These are phyloP conservation scores for Chymomyza amoena DNA, from an alignment of 2,888 invertebrate species.

Conservation along the genomic window DNA sequence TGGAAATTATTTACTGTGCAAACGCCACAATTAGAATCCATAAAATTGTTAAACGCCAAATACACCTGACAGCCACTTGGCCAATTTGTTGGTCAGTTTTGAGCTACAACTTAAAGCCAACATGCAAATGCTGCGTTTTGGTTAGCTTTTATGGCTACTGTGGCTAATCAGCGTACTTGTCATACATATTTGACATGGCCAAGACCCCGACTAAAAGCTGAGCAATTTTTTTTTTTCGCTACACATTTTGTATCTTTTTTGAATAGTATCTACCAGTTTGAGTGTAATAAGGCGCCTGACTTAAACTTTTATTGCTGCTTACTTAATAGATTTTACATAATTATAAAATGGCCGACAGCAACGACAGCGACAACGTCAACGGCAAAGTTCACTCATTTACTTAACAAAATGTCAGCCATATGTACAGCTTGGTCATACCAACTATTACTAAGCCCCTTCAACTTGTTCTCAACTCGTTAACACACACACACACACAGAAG, in stretches of 20 bases:
- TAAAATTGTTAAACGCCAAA: neutral
- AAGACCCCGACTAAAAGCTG: slow-evolving; percentile 11
- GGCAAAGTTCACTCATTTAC: neutral
- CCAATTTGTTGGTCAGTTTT: neutral
- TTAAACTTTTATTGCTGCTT: neutral
- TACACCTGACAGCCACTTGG: neutral
- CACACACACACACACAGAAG: too few species aligned
- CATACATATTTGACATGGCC: slow-evolving; percentile 18
- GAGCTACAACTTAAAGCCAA: slow-evolving; percentile 17
- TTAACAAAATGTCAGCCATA: slow-evolving; percentile 31
- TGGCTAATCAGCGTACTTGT: slow-evolving; percentile 31
- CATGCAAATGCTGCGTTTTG: slow-evolving; percentile 28
- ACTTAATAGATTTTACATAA: slow-evolving; percentile 26
- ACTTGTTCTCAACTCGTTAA: slow-evolving; percentile 34
- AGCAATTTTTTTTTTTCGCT: neutral
- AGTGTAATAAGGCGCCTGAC: neutral
- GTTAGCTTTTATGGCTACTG: slow-evolving; percentile 7
- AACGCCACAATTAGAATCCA: slow-evolving; percentile 2
- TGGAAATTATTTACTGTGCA: neutral
- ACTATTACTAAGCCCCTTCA: slow-evolving; percentile 6
- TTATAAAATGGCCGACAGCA: neutral
- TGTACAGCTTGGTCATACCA: slow-evolving; percentile 4
- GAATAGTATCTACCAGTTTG: neutral
- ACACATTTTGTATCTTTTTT: neutral
- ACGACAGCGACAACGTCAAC: too few species aligned